These are phyloP conservation scores for Lytechinus pictus DNA, from an alignment of 35 echinoderm and acorn worm species.

Conservation along the genomic window DNA sequence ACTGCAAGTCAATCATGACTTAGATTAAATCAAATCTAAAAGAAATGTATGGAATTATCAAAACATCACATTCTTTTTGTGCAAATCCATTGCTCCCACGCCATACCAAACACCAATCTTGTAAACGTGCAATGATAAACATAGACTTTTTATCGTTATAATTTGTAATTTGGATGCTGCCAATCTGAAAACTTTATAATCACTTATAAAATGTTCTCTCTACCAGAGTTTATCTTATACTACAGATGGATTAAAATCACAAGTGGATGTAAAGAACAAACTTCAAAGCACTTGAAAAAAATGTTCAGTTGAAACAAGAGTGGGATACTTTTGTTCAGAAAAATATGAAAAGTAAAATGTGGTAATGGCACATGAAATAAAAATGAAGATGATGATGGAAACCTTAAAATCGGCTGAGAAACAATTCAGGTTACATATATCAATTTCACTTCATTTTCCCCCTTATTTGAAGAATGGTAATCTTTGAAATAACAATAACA, in stretches of 20 bases:
- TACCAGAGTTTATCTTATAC: background rate
- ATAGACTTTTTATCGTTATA: background rate
- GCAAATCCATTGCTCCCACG: background rate
- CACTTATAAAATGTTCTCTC: background rate
- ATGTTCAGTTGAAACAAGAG: background rate
- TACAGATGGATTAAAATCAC: background rate
- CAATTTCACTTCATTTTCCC: too few species aligned
- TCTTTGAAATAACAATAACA: background rate
- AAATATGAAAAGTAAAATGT: background rate
- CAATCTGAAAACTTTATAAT: background rate
- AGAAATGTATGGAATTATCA: background rate
- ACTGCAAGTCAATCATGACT: background rate
- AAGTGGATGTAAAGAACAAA: background rate
- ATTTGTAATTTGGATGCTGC: background rate
- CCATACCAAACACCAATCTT: background rate
- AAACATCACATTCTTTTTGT: background rate
- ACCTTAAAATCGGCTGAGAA: background rate
- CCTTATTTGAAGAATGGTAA: background rate
- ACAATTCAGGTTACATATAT: background rate
- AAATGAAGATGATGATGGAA: background rate
- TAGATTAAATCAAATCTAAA: background rate
- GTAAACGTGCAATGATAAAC: background rate
- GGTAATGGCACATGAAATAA: background rate
- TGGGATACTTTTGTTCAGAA: background rate
- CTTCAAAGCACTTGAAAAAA: background rate